Evolutionary conservation across 2,797 vertebrate species (phyloP).

Genomic region (Hapalemur alaotrensis): DNA sequence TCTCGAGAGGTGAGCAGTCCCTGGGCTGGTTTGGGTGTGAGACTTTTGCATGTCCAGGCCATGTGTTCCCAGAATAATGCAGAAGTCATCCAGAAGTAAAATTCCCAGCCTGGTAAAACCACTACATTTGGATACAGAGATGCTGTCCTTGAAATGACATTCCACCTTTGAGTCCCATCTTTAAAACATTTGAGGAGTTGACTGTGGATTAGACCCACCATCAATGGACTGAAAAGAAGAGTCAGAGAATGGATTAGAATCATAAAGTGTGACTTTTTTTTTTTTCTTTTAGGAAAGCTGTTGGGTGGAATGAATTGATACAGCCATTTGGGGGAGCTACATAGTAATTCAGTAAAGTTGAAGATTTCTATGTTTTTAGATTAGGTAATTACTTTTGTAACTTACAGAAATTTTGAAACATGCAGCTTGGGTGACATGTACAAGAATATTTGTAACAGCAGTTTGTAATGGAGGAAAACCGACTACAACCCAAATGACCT

Average conservation of each 20-base stretch:
- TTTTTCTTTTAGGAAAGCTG: neutral
- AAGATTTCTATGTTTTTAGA: neutral
- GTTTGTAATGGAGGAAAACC: neutral
- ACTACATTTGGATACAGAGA: neutral
- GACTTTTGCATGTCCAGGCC: neutral
- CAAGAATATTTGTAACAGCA: neutral
- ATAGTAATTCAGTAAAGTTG: neutral
- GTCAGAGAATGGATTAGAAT: neutral
- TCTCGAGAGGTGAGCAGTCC: neutral
- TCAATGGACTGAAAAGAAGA: neutral
- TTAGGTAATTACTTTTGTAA: neutral
- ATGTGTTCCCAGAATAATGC: neutral
- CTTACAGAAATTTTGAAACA: neutral
- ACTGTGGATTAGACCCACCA: neutral
- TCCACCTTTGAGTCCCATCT: neutral
- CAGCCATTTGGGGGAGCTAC: neutral
- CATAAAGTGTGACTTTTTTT: neutral
- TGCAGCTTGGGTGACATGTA: neutral
- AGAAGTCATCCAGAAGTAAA: neutral
- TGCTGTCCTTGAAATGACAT: neutral
- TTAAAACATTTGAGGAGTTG: neutral
- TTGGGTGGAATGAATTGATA: neutral
- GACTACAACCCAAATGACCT: neutral
- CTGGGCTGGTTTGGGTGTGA: neutral
- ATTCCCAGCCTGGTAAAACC: neutral